These are phyloP conservation scores for Nerophis lumbriciformis DNA, from an alignment of 2,113 vertebrate species.

Conservation along the genomic window DNA sequence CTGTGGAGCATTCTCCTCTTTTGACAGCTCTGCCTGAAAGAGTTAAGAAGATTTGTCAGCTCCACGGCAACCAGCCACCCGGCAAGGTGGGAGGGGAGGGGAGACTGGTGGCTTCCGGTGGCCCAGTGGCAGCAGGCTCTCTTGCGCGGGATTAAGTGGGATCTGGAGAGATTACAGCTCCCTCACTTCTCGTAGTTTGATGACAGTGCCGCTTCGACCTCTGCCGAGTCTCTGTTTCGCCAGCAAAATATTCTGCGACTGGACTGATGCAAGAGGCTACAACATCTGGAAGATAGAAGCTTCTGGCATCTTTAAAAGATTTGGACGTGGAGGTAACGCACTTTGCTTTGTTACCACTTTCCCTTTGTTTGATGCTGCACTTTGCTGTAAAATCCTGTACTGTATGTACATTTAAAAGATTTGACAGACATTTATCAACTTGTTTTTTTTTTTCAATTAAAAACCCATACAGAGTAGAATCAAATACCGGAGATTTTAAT, in stretches of 20 bases:
- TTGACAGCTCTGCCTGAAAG: conserved; percentile 41
- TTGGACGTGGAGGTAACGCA: conserved; percentile 25
- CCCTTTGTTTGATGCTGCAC: too few species aligned
- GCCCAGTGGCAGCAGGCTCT: conserved; percentile 49
- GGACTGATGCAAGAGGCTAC: neutral
- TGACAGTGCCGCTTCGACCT: conserved; percentile 9
- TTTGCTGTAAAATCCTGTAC: neutral
- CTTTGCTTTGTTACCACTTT: neutral
- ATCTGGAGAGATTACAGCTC: conserved; percentile 69
- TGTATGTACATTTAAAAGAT: neutral
- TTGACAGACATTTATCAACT: neutral
- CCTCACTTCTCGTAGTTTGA: conserved; percentile 25
- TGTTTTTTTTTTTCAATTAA: neutral
- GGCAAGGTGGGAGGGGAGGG: conserved; percentile 37
- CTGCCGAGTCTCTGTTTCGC: conserved; percentile 13
- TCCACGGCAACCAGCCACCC: conserved; percentile 25
- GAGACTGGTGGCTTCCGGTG: conserved; percentile 33
- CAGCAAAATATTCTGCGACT: neutral
- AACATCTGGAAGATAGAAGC: conserved; percentile 10
- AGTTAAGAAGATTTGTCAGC: conserved; percentile 68
- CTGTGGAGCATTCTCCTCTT: neutral
- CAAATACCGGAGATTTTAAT: neutral
- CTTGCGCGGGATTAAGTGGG: conserved; percentile 70
- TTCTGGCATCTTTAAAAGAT: neutral
- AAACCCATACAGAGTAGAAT: too few species aligned